Base-by-base conservation (phyloP, 1,140 invertebrate species). In the Notospermus geniculatus region DNA sequence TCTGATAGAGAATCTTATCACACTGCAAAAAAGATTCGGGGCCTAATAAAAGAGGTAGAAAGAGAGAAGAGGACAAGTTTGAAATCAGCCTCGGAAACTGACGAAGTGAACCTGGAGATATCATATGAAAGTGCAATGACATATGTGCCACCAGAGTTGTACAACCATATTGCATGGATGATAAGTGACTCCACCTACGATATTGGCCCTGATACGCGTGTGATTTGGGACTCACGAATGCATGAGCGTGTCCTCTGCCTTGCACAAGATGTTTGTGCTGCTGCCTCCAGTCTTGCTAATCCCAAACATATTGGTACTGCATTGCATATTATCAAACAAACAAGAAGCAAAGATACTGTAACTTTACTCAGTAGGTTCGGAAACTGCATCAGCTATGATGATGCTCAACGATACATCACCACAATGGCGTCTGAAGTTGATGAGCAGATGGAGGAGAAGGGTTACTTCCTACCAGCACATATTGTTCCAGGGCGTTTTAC, bases 91-190 rank as follows among this genome's bases (percentile, higher is more conserved):
- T n/a, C n/a, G n/a, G n/a, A 43, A 43, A 43, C 39, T 13, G 39
- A 43, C 19, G 39, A 13, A 19, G 19, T 13, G 11, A 43, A 11
- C 11, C 11, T 43, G 39, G 39, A 43, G 19, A 43, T 43, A 43
- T 13, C 15, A 17, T 25, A 17, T 53, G 50, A 53, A 13, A 22
- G 22, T 13, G 50, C 50, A 53, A 17, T 11, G 11, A 17, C 15
- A 25, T 11, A 22, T 11, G 50, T 53, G 9, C 50, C 50, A 53
- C 9, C 11, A 13, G 13, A 13, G 22, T 25, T 53, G 50, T 53
- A 53, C 50, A 53, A 53, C 50, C 50, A 53, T 13, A 11, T 53
- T 15, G 50, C 50, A 17, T 53, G 23, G 50, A 53, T 53, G 11
- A 13, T 53, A 11, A n/a, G n/a, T n/a, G n/a, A n/a, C n/a, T n/a